Conservation (phyloP, 2,797 vertebrate genomes). For the Microhierax caerulescens region DNA sequence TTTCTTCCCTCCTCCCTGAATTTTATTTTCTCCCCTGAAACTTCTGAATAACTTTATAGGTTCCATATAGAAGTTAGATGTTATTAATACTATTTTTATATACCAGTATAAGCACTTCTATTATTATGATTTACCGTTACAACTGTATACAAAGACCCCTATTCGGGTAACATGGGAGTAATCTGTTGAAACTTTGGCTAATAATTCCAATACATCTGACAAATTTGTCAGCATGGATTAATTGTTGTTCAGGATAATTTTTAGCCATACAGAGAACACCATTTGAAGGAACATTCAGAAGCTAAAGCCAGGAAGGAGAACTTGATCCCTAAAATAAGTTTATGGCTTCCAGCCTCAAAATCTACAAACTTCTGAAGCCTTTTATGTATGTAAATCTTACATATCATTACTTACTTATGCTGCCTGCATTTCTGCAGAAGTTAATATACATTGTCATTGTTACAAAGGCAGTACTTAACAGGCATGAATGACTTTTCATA, state of each 20-base stretch:
- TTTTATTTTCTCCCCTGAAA: not conserved
- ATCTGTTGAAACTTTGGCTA: conserved; percentile 21
- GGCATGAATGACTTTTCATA: not conserved
- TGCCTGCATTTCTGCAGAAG: not conserved
- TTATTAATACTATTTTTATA: not conserved
- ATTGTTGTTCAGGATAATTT: not conserved
- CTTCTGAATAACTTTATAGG: not conserved
- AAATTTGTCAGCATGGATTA: conserved; percentile 26
- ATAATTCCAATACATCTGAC: conserved; percentile 24
- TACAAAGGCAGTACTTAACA: not conserved
- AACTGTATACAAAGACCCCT: not conserved
- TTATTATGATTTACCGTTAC: not conserved
- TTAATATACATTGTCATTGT: not conserved
- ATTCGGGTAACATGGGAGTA: conserved; percentile 14
- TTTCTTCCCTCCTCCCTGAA: not conserved
- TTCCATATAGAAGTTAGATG: not conserved
- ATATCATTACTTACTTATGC: not conserved
- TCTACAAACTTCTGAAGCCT: not conserved
- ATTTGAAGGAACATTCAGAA: not conserved
- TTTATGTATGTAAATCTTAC: not conserved
- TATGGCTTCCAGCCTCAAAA: not conserved
- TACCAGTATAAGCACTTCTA: not conserved
- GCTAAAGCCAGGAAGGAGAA: not conserved
- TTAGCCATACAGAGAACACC: not conserved
- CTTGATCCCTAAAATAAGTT: not conserved